Evolutionary conservation across 2,113 vertebrate species (phyloP).

Genomic region (Chaetodon trifascialis): DNA sequence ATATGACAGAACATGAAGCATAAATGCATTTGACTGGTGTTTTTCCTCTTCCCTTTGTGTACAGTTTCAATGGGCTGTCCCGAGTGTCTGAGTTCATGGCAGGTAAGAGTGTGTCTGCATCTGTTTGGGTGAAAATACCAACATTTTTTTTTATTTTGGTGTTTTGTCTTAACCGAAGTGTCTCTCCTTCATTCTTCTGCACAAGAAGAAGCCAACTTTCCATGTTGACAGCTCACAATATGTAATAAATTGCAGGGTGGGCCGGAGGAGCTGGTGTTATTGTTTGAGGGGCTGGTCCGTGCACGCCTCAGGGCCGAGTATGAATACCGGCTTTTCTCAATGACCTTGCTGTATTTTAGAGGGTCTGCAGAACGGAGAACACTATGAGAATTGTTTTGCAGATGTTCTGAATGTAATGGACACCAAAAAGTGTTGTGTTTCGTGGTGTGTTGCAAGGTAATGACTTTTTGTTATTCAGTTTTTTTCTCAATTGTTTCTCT

Average conservation of each 20-base stretch:
- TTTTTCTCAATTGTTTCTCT: too few relatives aligned
- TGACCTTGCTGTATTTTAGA: constrained; percentile 29
- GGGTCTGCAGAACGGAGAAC: not conserved
- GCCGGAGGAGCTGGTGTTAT: constrained; percentile 18
- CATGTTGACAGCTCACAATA: constrained; percentile 11
- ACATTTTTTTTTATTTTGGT: not conserved
- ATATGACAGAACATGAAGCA: not conserved
- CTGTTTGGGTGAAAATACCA: too few relatives aligned
- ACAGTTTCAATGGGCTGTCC: too few relatives aligned
- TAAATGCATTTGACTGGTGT: not conserved
- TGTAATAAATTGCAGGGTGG: constrained; percentile 27
- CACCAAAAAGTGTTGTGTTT: not conserved
- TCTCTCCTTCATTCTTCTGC: not conserved
- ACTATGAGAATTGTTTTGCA: constrained; percentile 6
- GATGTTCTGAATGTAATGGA: not conserved
- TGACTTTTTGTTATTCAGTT: too few relatives aligned
- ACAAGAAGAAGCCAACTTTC: not conserved
- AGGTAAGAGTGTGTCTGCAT: not conserved
- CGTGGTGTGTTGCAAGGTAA: not conserved
- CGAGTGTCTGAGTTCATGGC: too few relatives aligned
- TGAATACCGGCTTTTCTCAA: constrained; percentile 33
- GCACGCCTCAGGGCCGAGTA: constrained; percentile 15
- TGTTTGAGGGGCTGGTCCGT: constrained; percentile 40
- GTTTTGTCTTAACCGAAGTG: not conserved
- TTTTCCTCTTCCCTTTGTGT: too few relatives aligned